phyloP scores from a whole-genome alignment of 2,113 vertebrate species.

The Galemys pyrenaicus region DNA sequence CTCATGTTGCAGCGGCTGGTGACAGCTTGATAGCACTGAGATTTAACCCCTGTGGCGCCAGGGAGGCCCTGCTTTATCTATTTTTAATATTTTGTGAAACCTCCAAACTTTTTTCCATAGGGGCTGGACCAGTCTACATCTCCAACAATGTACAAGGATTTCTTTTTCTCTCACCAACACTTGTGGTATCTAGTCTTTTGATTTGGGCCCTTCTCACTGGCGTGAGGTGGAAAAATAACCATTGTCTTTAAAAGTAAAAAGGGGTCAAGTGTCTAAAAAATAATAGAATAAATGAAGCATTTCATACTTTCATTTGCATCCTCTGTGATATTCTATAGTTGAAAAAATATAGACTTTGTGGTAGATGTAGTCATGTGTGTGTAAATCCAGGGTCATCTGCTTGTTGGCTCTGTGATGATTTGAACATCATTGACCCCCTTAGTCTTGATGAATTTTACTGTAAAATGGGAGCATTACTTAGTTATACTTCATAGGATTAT shows the following conservation, averaged over 20 bases:
- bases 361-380: not conserved
- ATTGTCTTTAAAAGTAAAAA: not conserved
- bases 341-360: not conserved
- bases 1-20: no score
- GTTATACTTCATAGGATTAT: not conserved
- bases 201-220: no score
- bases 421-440: not conserved
- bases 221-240: not conserved
- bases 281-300: not conserved
- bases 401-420: not conserved
- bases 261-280: not conserved
- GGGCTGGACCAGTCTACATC: no score
- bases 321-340: not conserved
- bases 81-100: no score
- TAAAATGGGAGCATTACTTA: not conserved
- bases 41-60: no score
- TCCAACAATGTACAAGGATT: no score
- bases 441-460: not conserved
- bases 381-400: not conserved
- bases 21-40: no score
- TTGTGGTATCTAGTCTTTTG: no score
- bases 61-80: no score
- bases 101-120: no score
- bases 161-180: no score
- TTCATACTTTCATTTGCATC: not conserved